Percentiles rank a stretch among this genome's conserved stretches.
Evolutionary conservation across 2,113 vertebrate genomes (phyloP).

Genomic region (Sclerurus mexicanus): DNA sequence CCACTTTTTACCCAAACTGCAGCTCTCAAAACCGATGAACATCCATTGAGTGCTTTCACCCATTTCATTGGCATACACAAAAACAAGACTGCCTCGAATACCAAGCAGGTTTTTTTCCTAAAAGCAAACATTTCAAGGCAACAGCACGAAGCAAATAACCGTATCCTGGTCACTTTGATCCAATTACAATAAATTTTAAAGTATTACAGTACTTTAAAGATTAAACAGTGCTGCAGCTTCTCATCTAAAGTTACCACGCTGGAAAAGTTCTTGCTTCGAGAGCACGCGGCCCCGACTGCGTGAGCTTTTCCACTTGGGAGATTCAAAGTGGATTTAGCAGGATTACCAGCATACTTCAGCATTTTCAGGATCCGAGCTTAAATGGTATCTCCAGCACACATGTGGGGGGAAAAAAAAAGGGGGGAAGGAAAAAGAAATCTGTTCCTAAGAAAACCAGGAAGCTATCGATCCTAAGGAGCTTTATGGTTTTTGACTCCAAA

Average conservation of each 20-base stretch:
- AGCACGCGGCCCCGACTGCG: accelerated
- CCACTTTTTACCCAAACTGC: neutral
- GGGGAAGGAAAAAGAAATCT: neutral
- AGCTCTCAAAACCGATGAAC: neutral
- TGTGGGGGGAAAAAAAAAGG: neutral
- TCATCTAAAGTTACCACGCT: neutral
- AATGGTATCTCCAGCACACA: neutral
- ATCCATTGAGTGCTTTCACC: neutral
- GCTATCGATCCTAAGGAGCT: neutral
- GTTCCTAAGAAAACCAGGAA: neutral
- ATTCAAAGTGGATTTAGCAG: neutral
- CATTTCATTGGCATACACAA: neutral
- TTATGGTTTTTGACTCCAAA: neutral
- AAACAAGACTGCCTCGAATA: neutral
- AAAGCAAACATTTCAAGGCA: neutral
- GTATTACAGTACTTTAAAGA: neutral
- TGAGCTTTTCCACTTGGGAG: neutral
- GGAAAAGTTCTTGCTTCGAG: neutral
- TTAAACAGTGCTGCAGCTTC: neutral
- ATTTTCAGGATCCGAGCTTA: neutral
- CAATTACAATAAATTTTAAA: neutral
- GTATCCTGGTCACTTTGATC: neutral
- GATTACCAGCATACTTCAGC: neutral
- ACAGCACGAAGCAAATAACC: neutral
- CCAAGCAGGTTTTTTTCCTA: neutral